Base-by-base conservation (phyloP, 2,888 invertebrate genomes). In the Ischnus inquisitorius region DNA sequence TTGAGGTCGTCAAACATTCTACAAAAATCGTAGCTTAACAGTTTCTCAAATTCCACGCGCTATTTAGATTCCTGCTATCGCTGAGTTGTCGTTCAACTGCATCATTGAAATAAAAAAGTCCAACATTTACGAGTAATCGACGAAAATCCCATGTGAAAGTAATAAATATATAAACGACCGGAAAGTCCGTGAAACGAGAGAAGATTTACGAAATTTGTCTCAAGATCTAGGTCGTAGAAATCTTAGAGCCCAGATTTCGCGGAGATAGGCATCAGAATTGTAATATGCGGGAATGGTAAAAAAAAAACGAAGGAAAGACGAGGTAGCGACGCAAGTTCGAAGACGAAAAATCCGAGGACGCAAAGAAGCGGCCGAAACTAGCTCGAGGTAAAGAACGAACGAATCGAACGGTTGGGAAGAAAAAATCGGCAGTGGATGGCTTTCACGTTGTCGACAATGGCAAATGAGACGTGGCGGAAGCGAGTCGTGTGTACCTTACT, bases 391-490 rank as follows among this genome's bases (percentile, higher is more conserved):
- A 81, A 74, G 75, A 76, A 79, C 69, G 75, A 62, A 65, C 22
- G 43, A 25, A n/a, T 51, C 12, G 69, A 72, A 54, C 62, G 75
- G 86, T 74, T 65, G 68, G 48, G 74, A 28, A 79, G 75, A 85
- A 57, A 83, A 67, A 80, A 85, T 77, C 67, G 81, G 79, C 64
- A 65, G 78, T 83, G 54, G 75, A 79, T 71, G 77, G 86, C 86
- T 86, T 88, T 87, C 78, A 89, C 60, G 72, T 71, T 84, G 85
- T 67, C 84, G 83, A 88, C 84, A 85, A 85, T 82, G 51, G 69
- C 39, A 65, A 88, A 85, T 84, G 82, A 88, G 87, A 90, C 84
- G 85, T 86, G 82, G 84, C 87, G 88, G 87, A 89, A 88, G 87
- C 85, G 65, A 86, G 79, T 85, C 64, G 81, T 86, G 83, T 83